These are phyloP conservation scores for Taurulus bubalis DNA, from an alignment of 2,113 vertebrate species.

Conservation along the genomic window DNA sequence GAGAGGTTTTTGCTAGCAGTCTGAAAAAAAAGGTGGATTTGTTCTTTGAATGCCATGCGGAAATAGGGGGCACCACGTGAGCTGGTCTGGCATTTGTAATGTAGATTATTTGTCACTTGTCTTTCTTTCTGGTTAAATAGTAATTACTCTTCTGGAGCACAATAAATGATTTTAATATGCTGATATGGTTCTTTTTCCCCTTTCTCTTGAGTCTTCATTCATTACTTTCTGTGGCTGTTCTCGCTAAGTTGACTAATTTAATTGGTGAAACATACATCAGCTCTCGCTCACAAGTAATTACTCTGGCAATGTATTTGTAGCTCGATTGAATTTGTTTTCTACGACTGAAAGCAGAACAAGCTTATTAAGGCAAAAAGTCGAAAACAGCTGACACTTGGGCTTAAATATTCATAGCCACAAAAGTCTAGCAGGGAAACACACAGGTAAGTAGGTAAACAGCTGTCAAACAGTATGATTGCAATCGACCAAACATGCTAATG, in stretches of 20 bases:
- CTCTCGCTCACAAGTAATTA: slow-evolving; percentile 51
- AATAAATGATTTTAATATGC: slow-evolving; percentile 89
- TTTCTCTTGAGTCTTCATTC: slow-evolving; percentile 61
- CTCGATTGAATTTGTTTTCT: slow-evolving; percentile 52
- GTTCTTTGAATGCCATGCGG: slow-evolving; percentile 72
- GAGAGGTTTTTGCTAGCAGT: slow-evolving; percentile 67
- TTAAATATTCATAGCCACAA: not conserved
- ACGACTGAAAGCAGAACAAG: slow-evolving; percentile 20
- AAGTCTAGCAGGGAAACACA: not conserved
- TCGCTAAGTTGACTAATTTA: slow-evolving; percentile 48
- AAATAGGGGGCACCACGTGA: slow-evolving; percentile 70
- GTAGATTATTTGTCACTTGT: slow-evolving; percentile 87
- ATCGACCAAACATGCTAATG: not conserved
- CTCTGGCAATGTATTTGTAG: slow-evolving; percentile 53
- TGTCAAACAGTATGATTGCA: not conserved
- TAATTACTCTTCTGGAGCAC: slow-evolving; percentile 88
- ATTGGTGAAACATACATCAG: slow-evolving; percentile 43
- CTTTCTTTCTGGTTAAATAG: slow-evolving; percentile 87
- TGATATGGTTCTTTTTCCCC: slow-evolving; percentile 59
- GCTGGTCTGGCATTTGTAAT: slow-evolving; percentile 84
- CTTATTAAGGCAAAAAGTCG: slow-evolving; percentile 1
- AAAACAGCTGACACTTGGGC: not conserved
- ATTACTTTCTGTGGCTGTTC: slow-evolving; percentile 34
- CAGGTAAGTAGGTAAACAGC: slow-evolving; percentile 4
- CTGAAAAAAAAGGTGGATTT: slow-evolving; percentile 66